Base-by-base conservation (phyloP, 2,888 invertebrate species). In the Seira sanloemensis region DNA sequence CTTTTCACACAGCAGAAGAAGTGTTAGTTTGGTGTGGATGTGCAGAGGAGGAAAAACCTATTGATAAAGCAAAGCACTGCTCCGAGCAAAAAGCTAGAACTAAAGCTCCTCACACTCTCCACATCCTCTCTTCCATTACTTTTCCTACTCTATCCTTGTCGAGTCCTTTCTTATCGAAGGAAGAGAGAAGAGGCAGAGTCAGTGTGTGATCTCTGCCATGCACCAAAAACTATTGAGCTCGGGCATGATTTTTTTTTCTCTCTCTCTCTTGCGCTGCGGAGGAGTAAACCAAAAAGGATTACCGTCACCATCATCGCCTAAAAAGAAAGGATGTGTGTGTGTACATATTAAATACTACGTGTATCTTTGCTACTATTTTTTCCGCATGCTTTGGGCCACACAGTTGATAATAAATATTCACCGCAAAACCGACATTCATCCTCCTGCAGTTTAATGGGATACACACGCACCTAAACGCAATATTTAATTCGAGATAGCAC, bases 31-130 rank as follows among this genome's bases (percentile, higher is more conserved):
- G 58, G 9, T 58, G 58, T 37, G 58, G 9, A n/a, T 58, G 58
- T 27, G 58, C 73, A 50, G 73, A 46, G 19, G 18, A 58, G 19
- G 19, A 58, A 62, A 76, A 76, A 50, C 4, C 25, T 54, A 25
- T 54, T 68, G 67, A 67, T 68, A 68, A 67, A 68, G 68, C 77
- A 76, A 18, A 58, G n/a, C 58, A 58, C 58, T 58, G 72, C 21
- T 2, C 12, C 37, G 4, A 12, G n/a, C 23, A 72, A 24, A 7
- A 69, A 69, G 46, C 25, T 24, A 18, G 2, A 58, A 58, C n/a
- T 58, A 12, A n/a, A 58, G 58, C n/a, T 58, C 2, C 58, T 58
- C 58, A 18, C 58, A 58, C n/a, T n/a, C 58, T 58, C 18, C 37
- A 37, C 37, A 37, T 58, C n/a, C 58, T 58, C 5, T 58, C 58